Evolutionary conservation across 1,140 invertebrate species (phyloP).

Genomic region (Hypothenemus hampei): DNA sequence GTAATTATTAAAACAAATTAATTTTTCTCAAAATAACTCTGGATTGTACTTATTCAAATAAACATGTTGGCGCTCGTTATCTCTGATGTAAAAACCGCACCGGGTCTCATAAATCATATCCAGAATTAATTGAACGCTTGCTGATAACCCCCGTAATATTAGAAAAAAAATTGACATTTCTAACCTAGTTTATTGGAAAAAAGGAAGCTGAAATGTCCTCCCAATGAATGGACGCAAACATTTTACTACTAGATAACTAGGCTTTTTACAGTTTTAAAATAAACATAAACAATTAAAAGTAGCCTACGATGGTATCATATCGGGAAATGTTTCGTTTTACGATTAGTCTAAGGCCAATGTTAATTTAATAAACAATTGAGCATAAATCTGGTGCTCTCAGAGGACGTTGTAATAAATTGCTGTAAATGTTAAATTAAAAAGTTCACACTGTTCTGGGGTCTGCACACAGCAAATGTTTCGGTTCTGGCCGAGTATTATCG

Average conservation of each 20-base stretch:
- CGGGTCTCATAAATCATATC: not conserved
- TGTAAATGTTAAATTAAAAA: no score
- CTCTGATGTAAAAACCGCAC: conserved; percentile 4
- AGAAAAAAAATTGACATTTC: conserved; percentile 7
- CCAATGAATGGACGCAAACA: conserved; percentile 3
- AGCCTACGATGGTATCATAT: no score
- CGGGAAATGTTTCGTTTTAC: no score
- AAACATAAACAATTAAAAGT: conserved; percentile 2
- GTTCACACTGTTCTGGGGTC: no score
- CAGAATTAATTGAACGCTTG: conserved; percentile 13
- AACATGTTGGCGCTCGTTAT: conserved; percentile 3
- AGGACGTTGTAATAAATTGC: no score
- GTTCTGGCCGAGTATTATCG: no score
- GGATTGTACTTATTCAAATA: not conserved
- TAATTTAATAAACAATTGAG: no score
- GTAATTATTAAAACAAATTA: not conserved
- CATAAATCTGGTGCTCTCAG: no score
- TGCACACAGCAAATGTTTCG: no score
- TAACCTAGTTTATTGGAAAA: conserved; percentile 7
- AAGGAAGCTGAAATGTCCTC: no score
- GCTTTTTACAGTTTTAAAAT: not conserved
- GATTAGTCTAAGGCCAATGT: no score
- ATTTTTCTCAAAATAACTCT: not conserved
- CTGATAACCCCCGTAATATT: conserved; percentile 6
- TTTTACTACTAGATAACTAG: not conserved